Evolutionary conservation across 1,140 invertebrate species (phyloP), one percentile per base, ranked within the genome.

Genomic region (Aphelenchoides fujianensis): DNA sequence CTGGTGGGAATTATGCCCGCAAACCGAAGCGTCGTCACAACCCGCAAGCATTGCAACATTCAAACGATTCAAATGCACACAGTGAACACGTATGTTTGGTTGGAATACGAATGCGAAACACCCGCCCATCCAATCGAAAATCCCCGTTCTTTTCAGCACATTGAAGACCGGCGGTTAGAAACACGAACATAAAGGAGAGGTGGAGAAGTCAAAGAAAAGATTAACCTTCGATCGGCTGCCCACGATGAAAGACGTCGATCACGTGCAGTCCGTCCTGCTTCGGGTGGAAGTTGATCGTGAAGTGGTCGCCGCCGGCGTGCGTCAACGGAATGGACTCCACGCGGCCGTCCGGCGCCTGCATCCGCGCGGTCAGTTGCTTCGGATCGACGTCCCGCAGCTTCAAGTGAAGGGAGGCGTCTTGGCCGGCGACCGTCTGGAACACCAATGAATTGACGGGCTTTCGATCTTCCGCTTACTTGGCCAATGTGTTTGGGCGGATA

Each of bases 361-460:
- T 68, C 16, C 67, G 67, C 1, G 67, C 67, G 12, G 67, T 69
- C 64, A 69, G 1, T 1, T 62, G 34, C 55, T 76, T 76, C 1
- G 31, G 23, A 9, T 73, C 73, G 2, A 61, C 30, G 30, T 71
- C 61, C 12, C 34, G 34, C 1, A 73, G 30, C 37, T 34, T 73
- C 16, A 73, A 59, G 37, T 77, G 48, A 19, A 73, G 37, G 3
- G 73, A 76, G 16, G 71, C 74, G 52, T 73, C 59, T 5, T 73
- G 55, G 5, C 55, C 55, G 34, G 55, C 55, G 23, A 59, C 55
- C 27, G 55, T 59, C 55, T 59, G 34, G 23, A 59, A 23, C 55
- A 59, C 27, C 28, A 23, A 59, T 59, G 12, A 23, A 59, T 5
- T 5, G 19, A 59, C 34, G 12, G 5, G 5, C 7, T 59, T 59